Percentiles rank a stretch among this genome's conserved stretches.
Evolutionary conservation across 2,113 vertebrate species (phyloP).

Genomic region (Notothenia rossii): DNA sequence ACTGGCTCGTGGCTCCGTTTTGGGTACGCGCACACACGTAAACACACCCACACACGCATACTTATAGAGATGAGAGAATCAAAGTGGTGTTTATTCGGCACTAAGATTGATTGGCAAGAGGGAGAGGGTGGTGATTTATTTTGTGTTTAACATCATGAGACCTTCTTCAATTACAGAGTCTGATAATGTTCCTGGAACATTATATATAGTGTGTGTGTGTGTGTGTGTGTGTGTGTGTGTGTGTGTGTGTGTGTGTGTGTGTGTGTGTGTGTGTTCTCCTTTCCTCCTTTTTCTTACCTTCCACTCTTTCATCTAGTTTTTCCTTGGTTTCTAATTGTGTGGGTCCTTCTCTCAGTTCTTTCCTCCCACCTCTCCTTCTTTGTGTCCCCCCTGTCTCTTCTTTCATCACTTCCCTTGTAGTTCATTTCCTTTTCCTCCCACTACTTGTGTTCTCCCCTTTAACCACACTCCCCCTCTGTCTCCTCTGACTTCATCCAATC

Average conservation of each 20-base stretch:
- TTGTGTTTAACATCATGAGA: slow-evolving; percentile 27
- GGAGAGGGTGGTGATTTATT: slow-evolving; percentile 21
- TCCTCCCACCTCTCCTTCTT: neutral
- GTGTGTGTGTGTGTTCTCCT: too few relatives aligned
- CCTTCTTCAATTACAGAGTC: slow-evolving; percentile 29
- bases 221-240: neutral
- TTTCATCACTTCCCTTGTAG: too few relatives aligned
- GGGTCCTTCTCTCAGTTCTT: neutral
- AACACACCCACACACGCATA: slow-evolving; percentile 7
- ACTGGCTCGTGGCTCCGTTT: slow-evolving; percentile 60
- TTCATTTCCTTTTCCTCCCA: too few relatives aligned
- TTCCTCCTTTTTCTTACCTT: neutral
- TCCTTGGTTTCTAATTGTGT: neutral
- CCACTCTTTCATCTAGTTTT: neutral
- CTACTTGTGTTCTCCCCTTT: too few relatives aligned
- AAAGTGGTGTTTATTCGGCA: slow-evolving; percentile 33
- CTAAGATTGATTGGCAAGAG: slow-evolving; percentile 33
- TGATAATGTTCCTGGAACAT: slow-evolving; percentile 7
- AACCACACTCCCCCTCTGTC: neutral
- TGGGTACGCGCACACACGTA: slow-evolving; percentile 25
- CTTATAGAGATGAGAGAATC: slow-evolving; percentile 25
- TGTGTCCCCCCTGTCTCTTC: neutral
- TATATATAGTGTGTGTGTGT: neutral
- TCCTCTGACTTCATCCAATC: neutral
- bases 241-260: neutral